These are phyloP conservation scores for Pantherophis alleghaniensis DNA, from an alignment of 2,797 vertebrate species.

Conservation along the genomic window DNA sequence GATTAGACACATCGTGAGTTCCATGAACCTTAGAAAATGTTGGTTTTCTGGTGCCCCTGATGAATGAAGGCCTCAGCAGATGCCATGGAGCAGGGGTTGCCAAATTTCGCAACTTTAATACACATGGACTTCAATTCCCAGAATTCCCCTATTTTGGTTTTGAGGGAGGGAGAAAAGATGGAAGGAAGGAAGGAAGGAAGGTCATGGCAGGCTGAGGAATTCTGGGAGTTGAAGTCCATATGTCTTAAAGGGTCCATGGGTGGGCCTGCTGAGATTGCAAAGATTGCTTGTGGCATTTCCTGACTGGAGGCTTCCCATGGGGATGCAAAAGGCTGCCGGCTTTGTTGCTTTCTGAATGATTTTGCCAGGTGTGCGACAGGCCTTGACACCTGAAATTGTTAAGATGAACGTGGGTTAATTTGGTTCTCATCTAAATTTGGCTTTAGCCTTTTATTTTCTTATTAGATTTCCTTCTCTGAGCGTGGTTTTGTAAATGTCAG, in stretches of 20 bases:
- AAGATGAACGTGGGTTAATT: background rate
- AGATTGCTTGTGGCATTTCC: background rate
- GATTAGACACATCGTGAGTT: background rate
- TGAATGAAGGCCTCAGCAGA: background rate
- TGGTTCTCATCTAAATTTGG: background rate
- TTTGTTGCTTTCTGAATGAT: background rate
- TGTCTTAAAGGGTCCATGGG: background rate
- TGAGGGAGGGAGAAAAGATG: background rate
- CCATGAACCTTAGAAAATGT: background rate
- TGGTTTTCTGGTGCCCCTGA: background rate
- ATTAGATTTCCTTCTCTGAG: background rate
- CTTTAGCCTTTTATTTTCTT: background rate
- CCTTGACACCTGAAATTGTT: background rate
- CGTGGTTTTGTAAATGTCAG: background rate
- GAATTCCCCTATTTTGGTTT: background rate
- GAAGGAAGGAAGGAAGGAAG: background rate
- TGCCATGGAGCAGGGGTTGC: background rate
- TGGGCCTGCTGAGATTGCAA: background rate
- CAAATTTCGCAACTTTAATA: background rate
- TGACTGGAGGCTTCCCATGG: background rate
- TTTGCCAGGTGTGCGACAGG: background rate
- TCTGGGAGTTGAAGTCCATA: background rate
- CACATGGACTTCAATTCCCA: background rate
- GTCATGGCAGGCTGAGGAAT: background rate
- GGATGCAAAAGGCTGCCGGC: background rate